A percentile compares a stretch with the other conserved stretches of the same genome.
Conservation (phyloP, 1,140 invertebrate genomes). For the Cherax destructor region DNA sequence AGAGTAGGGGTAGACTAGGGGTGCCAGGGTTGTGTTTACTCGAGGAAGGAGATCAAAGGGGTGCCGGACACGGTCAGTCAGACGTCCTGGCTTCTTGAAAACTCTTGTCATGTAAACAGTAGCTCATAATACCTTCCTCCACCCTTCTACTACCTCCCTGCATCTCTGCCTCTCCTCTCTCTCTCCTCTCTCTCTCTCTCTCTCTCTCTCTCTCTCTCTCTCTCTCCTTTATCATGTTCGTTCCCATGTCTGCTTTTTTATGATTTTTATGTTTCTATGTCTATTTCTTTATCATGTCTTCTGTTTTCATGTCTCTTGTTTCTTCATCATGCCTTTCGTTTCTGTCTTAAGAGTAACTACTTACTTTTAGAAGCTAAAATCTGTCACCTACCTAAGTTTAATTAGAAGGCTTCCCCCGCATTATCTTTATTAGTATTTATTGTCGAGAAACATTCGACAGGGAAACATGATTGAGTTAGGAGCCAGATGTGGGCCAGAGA, state of each 20-base stretch:
- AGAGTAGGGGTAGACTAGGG: neutral
- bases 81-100: neutral
- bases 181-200: constrained; percentile 16
- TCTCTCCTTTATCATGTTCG: neutral
- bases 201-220: constrained; percentile 20
- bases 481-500: too few species aligned
- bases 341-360: too few species aligned
- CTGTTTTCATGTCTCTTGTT: neutral
- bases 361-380: too few species aligned
- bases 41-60: constrained; percentile 34
- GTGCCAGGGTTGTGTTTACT: constrained; percentile 8
- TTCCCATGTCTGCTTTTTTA: too few species aligned
- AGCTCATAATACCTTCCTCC: constrained; percentile 23
- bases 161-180: too few species aligned
- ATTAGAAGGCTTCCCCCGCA: too few species aligned
- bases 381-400: too few species aligned
- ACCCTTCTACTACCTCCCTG: neutral
- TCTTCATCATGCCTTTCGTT: neutral
- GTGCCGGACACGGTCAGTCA: constrained; percentile 16
- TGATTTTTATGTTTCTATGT: too few species aligned
- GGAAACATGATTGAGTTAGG: too few species aligned
- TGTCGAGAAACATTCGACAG: too few species aligned
- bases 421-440: too few species aligned
- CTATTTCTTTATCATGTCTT: too few species aligned
- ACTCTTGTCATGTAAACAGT: constrained; percentile 27